Evolutionary conservation across 2,113 vertebrate genomes (phyloP).

Genomic region (Channa argus): DNA sequence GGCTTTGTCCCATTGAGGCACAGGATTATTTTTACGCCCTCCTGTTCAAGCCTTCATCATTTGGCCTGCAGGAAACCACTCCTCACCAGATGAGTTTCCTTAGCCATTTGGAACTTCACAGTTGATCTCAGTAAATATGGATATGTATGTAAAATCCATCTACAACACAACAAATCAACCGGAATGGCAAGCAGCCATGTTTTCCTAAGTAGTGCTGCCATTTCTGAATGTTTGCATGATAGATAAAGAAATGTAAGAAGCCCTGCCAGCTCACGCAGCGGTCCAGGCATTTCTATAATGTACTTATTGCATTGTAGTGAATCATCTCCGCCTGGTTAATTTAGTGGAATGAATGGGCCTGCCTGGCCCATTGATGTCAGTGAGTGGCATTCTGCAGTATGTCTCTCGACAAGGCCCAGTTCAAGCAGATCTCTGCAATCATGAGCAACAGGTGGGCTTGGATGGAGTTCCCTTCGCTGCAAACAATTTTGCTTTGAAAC

Average conservation of each 20-base stretch:
- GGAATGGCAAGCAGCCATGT: conserved; percentile 41
- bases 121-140: conserved; percentile 45
- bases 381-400: conserved; percentile 48
- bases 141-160: conserved; percentile 36
- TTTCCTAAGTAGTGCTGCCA: conserved; percentile 32
- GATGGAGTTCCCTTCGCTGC: conserved; percentile 65
- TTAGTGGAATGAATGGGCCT: conserved; percentile 47
- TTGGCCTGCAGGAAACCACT: conserved; percentile 45
- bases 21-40: conserved; percentile 56
- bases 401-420: conserved; percentile 62
- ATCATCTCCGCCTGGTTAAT: conserved; percentile 49
- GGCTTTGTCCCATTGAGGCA: conserved; percentile 25
- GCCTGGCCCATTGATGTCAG: conserved; percentile 42
- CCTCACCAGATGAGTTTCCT: conserved; percentile 49
- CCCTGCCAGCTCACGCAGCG: neutral
- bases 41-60: conserved; percentile 48
- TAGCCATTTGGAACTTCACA: conserved; percentile 23
- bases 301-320: conserved; percentile 34
- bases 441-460: conserved; percentile 79
- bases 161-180: conserved; percentile 24
- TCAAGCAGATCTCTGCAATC: conserved; percentile 72
- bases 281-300: conserved; percentile 33
- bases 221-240: conserved; percentile 33
- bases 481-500: conserved; percentile 78
- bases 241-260: conserved; percentile 19